Percentiles rank a stretch among this genome's conserved stretches.
phyloP scores from a whole-genome alignment of 2,888 invertebrate genomes.

The Ennomos quercinarius region DNA sequence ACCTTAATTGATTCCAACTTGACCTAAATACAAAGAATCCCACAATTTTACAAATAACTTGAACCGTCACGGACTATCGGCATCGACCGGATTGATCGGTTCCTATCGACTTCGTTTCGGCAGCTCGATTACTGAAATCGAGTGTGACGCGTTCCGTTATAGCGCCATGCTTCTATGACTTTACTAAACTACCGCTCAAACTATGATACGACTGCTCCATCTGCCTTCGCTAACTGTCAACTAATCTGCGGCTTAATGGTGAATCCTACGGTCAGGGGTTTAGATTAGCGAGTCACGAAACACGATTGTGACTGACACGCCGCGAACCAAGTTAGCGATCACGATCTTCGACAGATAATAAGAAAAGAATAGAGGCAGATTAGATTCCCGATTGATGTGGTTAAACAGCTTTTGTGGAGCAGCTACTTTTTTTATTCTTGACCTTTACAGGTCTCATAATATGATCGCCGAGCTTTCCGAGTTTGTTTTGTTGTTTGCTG shows the following conservation, averaged over 20 bases:
- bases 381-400: conserved; percentile 39
- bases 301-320: conserved; percentile 53
- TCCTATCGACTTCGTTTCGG: conserved; percentile 42
- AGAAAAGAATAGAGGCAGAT: conserved; percentile 41
- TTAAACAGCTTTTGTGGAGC: conserved; percentile 40
- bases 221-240: not conserved
- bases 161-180: conserved; percentile 19
- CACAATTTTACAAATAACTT: conserved; percentile 43
- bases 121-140: conserved; percentile 41
- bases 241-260: conserved; percentile 8
- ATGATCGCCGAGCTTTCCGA: conserved; percentile 13
- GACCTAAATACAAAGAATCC: conserved; percentile 31
- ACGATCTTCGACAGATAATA: conserved; percentile 48
- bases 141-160: conserved; percentile 56
- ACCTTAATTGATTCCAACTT: conserved; percentile 7
- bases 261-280: conserved; percentile 49
- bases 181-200: not conserved
- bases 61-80: conserved; percentile 36
- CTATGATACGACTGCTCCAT: not conserved
- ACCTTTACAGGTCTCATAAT: conserved; percentile 28
- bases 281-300: conserved; percentile 63
- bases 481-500: not conserved
- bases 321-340: conserved; percentile 59
- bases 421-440: conserved; percentile 33
- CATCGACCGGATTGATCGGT: conserved; percentile 41